A percentile compares a stretch with the other conserved stretches of the same genome.
phyloP scores from a whole-genome alignment of 1,140 invertebrate species.

The Drosophila virilis region DNA sequence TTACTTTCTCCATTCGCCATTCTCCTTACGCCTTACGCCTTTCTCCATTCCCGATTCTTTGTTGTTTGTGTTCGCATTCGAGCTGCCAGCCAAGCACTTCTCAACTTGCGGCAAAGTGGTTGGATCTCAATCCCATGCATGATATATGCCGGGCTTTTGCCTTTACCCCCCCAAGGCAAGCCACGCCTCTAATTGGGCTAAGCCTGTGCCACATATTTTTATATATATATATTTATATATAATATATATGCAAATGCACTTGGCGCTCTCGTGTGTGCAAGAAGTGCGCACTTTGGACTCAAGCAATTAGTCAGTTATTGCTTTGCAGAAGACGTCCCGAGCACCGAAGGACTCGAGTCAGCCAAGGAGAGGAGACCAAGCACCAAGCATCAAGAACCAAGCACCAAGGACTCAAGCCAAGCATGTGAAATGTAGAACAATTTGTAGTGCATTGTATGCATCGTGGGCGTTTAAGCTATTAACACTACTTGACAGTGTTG shows the following conservation, averaged over 20 bases:
- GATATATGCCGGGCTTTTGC: slow-evolving; percentile 37
- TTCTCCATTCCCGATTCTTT: slow-evolving; percentile 26
- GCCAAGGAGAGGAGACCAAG: neutral
- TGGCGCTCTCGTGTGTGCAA: slow-evolving; percentile 31
- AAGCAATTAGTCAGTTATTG: slow-evolving; percentile 79
- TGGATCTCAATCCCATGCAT: slow-evolving; percentile 28
- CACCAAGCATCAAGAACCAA: slow-evolving; percentile 3
- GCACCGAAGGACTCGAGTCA: slow-evolving; percentile 10
- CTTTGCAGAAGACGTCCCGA: slow-evolving; percentile 34
- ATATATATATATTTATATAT: slow-evolving; percentile 26
- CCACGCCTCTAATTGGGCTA: slow-evolving; percentile 63
- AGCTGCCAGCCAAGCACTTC: slow-evolving; percentile 24
- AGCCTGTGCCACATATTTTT: slow-evolving; percentile 34
- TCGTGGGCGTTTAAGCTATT: slow-evolving; percentile 30
- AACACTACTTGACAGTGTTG: slow-evolving; percentile 10
- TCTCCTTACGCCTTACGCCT: neutral
- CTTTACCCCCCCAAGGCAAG: neutral
- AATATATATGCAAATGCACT: slow-evolving; percentile 66
- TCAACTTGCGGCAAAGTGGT: slow-evolving; percentile 68
- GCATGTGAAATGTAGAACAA: slow-evolving; percentile 22
- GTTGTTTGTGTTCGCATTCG: slow-evolving; percentile 19
- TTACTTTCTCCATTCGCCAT: slow-evolving; percentile 42
- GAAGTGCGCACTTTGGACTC: slow-evolving; percentile 50
- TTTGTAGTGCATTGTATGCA: slow-evolving; percentile 23
- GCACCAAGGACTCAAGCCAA: slow-evolving; percentile 23